Conservation (phyloP, 92 coral and sea anemone species). For the Umimayanthus chanpuru region DNA sequence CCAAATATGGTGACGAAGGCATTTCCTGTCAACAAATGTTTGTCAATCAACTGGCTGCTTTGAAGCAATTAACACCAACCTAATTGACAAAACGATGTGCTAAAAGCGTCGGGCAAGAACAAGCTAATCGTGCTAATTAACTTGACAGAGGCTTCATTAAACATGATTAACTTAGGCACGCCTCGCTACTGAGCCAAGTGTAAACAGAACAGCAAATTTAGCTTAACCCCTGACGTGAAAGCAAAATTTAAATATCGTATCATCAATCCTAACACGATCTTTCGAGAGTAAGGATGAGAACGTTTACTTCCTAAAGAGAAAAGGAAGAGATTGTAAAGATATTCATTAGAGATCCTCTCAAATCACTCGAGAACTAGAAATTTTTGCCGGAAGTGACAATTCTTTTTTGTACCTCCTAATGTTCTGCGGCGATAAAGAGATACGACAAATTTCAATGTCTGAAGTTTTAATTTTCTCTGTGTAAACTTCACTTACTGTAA, state of each 20-base stretch:
- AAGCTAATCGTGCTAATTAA: slow-evolving; percentile 41
- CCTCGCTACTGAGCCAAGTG: slow-evolving; percentile 17
- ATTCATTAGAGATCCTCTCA: slow-evolving; percentile 30
- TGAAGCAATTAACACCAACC: slow-evolving; percentile 35
- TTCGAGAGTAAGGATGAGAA: slow-evolving; percentile 29
- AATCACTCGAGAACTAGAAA: slow-evolving; percentile 7
- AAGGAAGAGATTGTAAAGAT: slow-evolving; percentile 28
- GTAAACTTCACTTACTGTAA: slow-evolving; percentile 34
- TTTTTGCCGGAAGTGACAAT: slow-evolving; percentile 43
- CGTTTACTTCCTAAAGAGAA: slow-evolving; percentile 22
- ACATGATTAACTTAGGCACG: slow-evolving; percentile 48
- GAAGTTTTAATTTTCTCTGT: slow-evolving; percentile 43
- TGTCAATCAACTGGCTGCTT: slow-evolving; percentile 38
- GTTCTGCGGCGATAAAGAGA: slow-evolving; percentile 39
- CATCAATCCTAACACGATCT: slow-evolving; percentile 16
- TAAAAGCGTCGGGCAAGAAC: slow-evolving; percentile 42
- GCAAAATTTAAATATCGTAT: slow-evolving; percentile 11
- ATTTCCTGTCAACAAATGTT: slow-evolving; percentile 60
- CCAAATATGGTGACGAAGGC: slow-evolving; percentile 54
- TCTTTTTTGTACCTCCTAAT: slow-evolving; percentile 19
- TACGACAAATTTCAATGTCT: slow-evolving; percentile 37
- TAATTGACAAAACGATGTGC: slow-evolving; percentile 44
- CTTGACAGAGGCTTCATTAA: slow-evolving; percentile 46
- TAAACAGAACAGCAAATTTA: slow-evolving; percentile 15
- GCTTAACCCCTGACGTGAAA: slow-evolving; percentile 39